Evolutionary conservation across 2,797 vertebrate species (phyloP).

Genomic region (Furcifer pardalis): DNA sequence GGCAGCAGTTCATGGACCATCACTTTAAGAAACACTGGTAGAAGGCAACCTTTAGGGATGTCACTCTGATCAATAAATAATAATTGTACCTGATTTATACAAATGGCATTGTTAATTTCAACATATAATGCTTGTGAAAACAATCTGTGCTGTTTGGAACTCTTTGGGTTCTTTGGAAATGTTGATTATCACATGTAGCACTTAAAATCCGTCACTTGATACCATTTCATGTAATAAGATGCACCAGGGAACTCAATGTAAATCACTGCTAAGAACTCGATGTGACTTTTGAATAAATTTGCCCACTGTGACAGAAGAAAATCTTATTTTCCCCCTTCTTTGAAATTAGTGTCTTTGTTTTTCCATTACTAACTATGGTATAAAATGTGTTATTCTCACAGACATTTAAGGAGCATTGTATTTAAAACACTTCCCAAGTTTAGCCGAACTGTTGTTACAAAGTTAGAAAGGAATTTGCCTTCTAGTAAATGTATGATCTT

Average conservation of each 20-base stretch:
- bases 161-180: slow-evolving; percentile 26
- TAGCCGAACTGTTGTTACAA: background rate
- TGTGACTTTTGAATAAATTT: background rate
- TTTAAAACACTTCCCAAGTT: slow-evolving; percentile 37
- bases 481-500: slow-evolving; percentile 21
- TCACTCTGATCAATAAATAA: background rate
- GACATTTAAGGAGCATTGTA: background rate
- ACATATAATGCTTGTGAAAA: slow-evolving; percentile 26
- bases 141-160: background rate
- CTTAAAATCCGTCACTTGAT: background rate
- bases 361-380: slow-evolving; percentile 6
- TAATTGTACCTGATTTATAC: background rate
- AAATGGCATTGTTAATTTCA: background rate
- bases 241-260: no score
- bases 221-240: background rate
- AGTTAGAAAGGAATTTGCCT: slow-evolving; percentile 10
- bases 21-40: no score
- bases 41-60: background rate
- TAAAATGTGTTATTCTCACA: slow-evolving; percentile 36
- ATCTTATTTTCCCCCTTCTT: background rate
- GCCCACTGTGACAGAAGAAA: slow-evolving; percentile 15
- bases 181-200: background rate
- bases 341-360: background rate
- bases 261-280: slow-evolving; percentile 23
- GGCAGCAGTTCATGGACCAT: background rate